Percentiles rank a stretch among this genome's conserved stretches.
Evolutionary conservation across 2,797 vertebrate genomes (phyloP).

Genomic region (Amniataba percoides): DNA sequence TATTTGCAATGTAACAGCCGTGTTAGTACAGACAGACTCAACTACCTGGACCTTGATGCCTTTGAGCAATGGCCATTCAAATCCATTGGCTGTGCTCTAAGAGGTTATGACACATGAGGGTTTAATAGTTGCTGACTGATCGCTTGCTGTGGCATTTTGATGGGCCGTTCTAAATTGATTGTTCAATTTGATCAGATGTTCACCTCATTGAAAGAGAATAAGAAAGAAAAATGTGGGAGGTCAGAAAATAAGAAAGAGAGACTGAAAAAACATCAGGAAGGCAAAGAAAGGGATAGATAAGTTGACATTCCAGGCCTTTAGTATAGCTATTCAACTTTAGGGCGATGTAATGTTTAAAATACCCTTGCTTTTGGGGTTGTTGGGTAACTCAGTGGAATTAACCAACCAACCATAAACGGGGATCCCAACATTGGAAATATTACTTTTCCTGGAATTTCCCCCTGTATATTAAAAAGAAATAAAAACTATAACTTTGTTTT

Average conservation of each 20-base stretch:
- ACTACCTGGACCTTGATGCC: constrained; percentile 32
- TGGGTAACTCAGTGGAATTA: constrained; percentile 1
- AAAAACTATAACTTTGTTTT: neutral
- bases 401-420: constrained; percentile 9
- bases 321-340: constrained; percentile 16
- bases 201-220: constrained; percentile 25
- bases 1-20: constrained; percentile 60
- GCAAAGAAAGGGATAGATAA: constrained; percentile 17
- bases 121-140: constrained; percentile 54
- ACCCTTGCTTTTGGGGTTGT: neutral
- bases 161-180: constrained; percentile 52
- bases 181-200: constrained; percentile 58
- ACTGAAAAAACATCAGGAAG: constrained; percentile 6
- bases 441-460: neutral
- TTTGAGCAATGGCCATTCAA: constrained; percentile 59
- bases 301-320: constrained; percentile 6
- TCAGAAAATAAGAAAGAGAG: constrained; percentile 18
- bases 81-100: constrained; percentile 59
- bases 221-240: constrained; percentile 22
- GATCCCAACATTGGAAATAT: neutral
- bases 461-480: constrained; percentile 4
- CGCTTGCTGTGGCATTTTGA: constrained; percentile 43
- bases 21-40: constrained; percentile 62
- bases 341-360: constrained; percentile 16
- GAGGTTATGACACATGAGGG: constrained; percentile 37